Evolutionary conservation across 2,797 vertebrate genomes (phyloP).

Genomic region (Gymnocypris eckloni): DNA sequence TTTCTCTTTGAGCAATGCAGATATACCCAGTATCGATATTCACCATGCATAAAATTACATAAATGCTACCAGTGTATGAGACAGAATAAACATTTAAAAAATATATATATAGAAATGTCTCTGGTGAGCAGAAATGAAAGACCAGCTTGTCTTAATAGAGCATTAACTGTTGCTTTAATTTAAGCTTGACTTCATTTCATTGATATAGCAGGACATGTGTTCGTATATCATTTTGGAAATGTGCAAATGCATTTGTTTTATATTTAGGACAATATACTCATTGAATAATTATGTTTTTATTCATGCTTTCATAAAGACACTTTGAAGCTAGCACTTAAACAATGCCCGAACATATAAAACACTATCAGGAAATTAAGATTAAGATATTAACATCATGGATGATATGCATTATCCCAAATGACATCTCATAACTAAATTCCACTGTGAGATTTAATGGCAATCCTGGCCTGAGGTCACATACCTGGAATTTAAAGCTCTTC

Average conservation of each 20-base stretch:
- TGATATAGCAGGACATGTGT: neutral
- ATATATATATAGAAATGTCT: neutral
- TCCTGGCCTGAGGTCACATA: conserved; percentile 70
- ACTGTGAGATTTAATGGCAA: conserved; percentile 40
- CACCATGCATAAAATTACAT: neutral
- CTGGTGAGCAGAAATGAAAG: neutral
- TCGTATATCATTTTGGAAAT: neutral
- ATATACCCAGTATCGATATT: neutral
- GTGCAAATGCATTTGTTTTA: conserved; percentile 24
- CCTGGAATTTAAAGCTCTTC: conserved; percentile 53
- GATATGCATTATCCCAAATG: conserved; percentile 28
- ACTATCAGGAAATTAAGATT: neutral
- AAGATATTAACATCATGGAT: too few species aligned
- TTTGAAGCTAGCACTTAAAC: conserved; percentile 29
- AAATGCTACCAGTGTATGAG: too few species aligned
- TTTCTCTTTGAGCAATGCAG: conserved; percentile 34
- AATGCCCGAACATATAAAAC: conserved; percentile 8
- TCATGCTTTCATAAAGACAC: conserved; percentile 58
- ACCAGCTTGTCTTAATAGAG: neutral
- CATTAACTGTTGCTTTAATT: neutral
- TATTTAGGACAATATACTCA: conserved; percentile 44
- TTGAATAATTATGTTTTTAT: conserved; percentile 40
- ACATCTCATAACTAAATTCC: conserved; percentile 12
- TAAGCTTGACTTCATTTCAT: neutral
- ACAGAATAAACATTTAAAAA: neutral